Base-by-base conservation (phyloP, 2,113 vertebrate genomes). In the Marmota flaviventris region DNA sequence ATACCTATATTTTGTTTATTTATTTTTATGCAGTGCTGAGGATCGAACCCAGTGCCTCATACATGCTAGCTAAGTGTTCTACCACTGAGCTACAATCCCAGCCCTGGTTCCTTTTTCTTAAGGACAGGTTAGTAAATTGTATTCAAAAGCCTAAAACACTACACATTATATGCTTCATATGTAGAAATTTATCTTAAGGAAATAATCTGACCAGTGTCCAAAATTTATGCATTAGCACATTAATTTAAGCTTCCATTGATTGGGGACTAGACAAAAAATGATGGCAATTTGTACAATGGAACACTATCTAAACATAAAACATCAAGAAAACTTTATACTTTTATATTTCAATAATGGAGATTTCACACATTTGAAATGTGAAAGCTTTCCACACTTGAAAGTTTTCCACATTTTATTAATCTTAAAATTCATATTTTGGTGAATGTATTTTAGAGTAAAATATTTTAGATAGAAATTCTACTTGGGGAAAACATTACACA, bases 401-500 rank as follows among this genome's bases (percentile, higher is more conserved):
- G 6, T 1, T 56, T 91, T 91, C 4, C 1, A 75, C 10, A 77
- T 82, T 85, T 92, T 61, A 58, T 83, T 42, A 29, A 84, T 92
- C 61, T 93, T 72, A 87, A 95, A 93, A 76, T 92, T 90, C 2
- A 25, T 45, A 77, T 77, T 95, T 85, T 93, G 7, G 27, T 37
- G n/a, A 78, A 53, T 37, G 9, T 27, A 63, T 63, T 63, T 63
- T 63, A 63, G 24, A 25, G 37, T 72, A 17, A 97, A 90, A 34
- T 90, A 95, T 90, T 92, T 83, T 53, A 87, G 45, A 34, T 51
- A 90, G 82, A 92, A n/a, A n/a, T 76, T 95, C 24, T 75, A 45
- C 18, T 67, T 51, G 39, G 25, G 53, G 81, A 81, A 93, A 85
- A 65, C 9, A 22, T 48, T 39, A 39, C 20, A 63, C 4, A 89